Evolutionary conservation across 2,888 invertebrate species (phyloP), one percentile per base, ranked within the genome.

Genomic region (Lasioglossum malachurum): DNA sequence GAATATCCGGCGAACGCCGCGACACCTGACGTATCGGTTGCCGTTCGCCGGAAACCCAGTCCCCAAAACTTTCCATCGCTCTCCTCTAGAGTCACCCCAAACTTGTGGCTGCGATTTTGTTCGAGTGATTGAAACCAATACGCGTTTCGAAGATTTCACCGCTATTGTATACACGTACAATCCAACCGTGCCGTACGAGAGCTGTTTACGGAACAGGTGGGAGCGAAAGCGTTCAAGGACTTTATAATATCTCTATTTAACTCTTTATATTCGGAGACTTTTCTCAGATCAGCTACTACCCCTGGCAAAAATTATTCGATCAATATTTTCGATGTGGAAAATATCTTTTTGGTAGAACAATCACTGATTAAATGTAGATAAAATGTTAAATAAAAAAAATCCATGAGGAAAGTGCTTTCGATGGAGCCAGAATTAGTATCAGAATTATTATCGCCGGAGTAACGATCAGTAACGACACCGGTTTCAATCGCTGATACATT

Each of bases 1-100:
- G 84, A 83, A 84, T 83, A 83, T 83, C 83, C 82, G 46, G 67
- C 27, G 19, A 49, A 53, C 38, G 27, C 16, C 73, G 44, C 69
- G 69, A 69, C 69, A 38, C 35, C 35, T 75, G 77, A 84, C 83
- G 64, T 83, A 76, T 82, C 64, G 82, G 38, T 44, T 41, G 60
- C 49, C 41, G 75, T 81, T 71, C 75, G 31, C 77, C 76, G 79
- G 75, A 73, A 76, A 81, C 82, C 75, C 57, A 41, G n/a, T 16
- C 27, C 8, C 38, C 35, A 41, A 44, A 75, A 74, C 69, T 74
- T 83, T 78, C 41, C 10, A 38, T 31, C 49, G 31, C 46, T 12
- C n/a, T n/a, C 57, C 57, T 57, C 57, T n/a, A n/a, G 12, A 57
- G n/a, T n/a, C 57, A 57, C 46, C 73, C 46, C 35, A 73, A 73